Conservation (phyloP, 1,140 invertebrate genomes). For the Drosophila ohnishii region DNA sequence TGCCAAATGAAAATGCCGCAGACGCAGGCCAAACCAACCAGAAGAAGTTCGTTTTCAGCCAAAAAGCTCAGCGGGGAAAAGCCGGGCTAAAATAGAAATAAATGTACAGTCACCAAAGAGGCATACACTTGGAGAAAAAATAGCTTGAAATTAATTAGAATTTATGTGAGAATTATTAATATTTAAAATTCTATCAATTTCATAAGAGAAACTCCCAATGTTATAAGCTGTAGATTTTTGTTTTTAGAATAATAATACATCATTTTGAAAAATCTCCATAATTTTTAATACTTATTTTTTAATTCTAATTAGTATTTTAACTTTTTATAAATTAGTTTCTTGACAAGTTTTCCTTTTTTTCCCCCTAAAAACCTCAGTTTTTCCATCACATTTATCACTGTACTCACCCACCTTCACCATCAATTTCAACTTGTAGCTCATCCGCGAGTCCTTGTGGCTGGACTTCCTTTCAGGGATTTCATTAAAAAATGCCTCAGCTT, state of each 20-base stretch:
- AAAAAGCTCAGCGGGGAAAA: conserved; percentile 32
- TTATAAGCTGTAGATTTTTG: too few species aligned
- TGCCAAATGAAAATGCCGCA: conserved; percentile 64
- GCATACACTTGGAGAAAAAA: not conserved
- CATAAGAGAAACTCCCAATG: too few species aligned
- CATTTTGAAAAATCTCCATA: too few species aligned
- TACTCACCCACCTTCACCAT: conserved; percentile 16
- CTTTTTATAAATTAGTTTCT: not conserved
- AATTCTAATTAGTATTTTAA: too few species aligned
- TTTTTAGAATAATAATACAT: too few species aligned
- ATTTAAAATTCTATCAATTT: too few species aligned
- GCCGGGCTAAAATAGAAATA: conserved; percentile 29
- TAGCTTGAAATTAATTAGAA: not conserved
- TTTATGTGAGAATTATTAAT: too few species aligned
- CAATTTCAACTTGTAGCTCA: conserved; percentile 28
- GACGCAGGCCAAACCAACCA: conserved; percentile 54
- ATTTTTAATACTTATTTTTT: too few species aligned
- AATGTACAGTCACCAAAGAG: conserved; percentile 45
- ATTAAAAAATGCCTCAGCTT: conserved; percentile 69
- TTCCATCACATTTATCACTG: not conserved
- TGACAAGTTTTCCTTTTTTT: too few species aligned
- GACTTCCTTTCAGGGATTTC: conserved; percentile 50
- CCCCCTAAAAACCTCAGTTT: not conserved
- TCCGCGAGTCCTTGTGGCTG: conserved; percentile 30
- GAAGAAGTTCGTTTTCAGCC: conserved; percentile 59